phyloP scores from a whole-genome alignment of 2,113 vertebrate genomes.

The Muntiacus reevesi region DNA sequence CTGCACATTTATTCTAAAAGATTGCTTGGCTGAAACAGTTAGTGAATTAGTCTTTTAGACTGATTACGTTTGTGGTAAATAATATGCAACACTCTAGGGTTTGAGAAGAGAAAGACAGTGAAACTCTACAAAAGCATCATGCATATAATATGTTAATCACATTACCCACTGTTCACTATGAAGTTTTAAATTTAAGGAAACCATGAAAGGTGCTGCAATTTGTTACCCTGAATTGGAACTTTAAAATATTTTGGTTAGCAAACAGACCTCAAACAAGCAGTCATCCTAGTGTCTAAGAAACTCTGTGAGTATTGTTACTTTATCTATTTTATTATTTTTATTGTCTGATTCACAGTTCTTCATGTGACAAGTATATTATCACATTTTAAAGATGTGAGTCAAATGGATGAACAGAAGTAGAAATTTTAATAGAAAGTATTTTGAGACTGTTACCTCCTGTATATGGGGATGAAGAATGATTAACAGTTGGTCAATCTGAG shows the following conservation, averaged over 20 bases:
- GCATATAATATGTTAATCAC: neutral
- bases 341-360: neutral
- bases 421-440: neutral
- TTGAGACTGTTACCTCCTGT: neutral
- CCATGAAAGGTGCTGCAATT: neutral
- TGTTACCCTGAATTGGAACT: neutral
- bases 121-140: neutral
- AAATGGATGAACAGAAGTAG: neutral
- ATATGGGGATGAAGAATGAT: neutral
- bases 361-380: neutral
- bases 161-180: neutral
- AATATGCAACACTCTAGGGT: neutral
- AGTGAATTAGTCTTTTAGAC: neutral
- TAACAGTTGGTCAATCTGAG: neutral
- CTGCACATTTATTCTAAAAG: neutral
- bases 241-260: neutral
- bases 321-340: neutral
- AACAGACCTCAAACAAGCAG: neutral
- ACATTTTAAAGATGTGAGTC: neutral
- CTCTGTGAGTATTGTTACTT: neutral
- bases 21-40: neutral
- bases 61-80: neutral
- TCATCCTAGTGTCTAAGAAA: neutral
- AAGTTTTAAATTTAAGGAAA: constrained; percentile 25
- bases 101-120: neutral